Conservation (phyloP, 2,113 vertebrate species). For the Condylura cristata region DNA sequence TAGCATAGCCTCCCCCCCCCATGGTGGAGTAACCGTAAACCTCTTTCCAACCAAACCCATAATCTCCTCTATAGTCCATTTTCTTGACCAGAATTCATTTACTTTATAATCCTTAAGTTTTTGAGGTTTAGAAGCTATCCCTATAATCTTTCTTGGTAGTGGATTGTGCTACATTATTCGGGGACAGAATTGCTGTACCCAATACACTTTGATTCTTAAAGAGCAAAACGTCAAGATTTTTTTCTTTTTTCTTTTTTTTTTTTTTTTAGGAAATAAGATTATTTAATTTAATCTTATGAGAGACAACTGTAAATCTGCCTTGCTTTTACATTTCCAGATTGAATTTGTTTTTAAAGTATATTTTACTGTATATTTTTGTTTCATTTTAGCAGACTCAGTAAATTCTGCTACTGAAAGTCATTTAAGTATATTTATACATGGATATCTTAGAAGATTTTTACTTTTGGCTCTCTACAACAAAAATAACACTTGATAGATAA, state of each 20-base stretch:
- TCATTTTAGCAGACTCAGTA: constrained; percentile 66
- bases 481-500: constrained; percentile 50
- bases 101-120: background rate
- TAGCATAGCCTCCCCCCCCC: too few relatives aligned
- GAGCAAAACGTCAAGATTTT: background rate
- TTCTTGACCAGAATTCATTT: constrained; percentile 35
- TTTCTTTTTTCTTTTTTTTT: background rate
- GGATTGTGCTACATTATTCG: background rate
- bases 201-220: background rate
- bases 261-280: constrained; percentile 17
- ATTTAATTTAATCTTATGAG: constrained; percentile 29
- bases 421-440: constrained; percentile 92
- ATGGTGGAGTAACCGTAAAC: too few relatives aligned
- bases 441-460: constrained; percentile 87
- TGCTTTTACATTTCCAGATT: background rate
- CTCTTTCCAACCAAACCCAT: too few relatives aligned
- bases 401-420: constrained; percentile 86
- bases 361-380: constrained; percentile 37
- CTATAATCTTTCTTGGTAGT: background rate
- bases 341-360: constrained; percentile 37
- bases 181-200: background rate
- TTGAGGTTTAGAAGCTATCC: background rate
- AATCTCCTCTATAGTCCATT: background rate
- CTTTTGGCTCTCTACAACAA: constrained; percentile 71
- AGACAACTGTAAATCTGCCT: constrained; percentile 24